A percentile compares a stretch with the other conserved stretches of the same genome.
Conservation (phyloP, 2,797 vertebrate species). For the Bryconaethiops microstoma region DNA sequence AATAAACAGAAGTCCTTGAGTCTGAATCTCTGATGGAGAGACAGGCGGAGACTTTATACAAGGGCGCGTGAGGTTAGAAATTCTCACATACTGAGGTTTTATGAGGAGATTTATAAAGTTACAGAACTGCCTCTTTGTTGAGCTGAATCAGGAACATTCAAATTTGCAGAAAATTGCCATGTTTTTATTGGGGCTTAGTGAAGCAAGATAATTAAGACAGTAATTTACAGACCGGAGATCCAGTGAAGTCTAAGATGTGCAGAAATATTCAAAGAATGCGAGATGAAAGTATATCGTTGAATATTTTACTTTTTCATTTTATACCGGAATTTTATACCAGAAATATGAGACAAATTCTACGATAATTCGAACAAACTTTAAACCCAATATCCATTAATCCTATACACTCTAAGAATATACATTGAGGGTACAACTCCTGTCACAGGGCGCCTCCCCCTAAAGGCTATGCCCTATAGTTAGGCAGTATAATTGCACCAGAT, state of each 20-base stretch:
- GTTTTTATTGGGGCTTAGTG: too few relatives aligned
- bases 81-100: background rate
- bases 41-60: background rate
- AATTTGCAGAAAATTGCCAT: too few relatives aligned
- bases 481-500: too few relatives aligned
- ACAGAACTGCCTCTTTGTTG: background rate
- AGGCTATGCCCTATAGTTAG: too few relatives aligned
- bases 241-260: too few relatives aligned
- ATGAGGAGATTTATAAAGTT: background rate
- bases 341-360: background rate
- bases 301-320: too few relatives aligned
- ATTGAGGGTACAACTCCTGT: too few relatives aligned
- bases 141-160: background rate
- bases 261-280: too few relatives aligned
- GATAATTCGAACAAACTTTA: too few relatives aligned
- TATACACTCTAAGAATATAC: background rate
- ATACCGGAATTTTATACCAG: background rate
- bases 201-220: background rate
- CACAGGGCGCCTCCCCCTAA: too few relatives aligned
- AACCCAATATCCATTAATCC: background rate
- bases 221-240: background rate
- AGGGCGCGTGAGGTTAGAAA: background rate
- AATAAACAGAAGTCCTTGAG: slow-evolving; percentile 15
- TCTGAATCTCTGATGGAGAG: background rate
- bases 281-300: too few relatives aligned